Base-by-base conservation (phyloP, 1,140 invertebrate species). In the Papilio xuthus region DNA sequence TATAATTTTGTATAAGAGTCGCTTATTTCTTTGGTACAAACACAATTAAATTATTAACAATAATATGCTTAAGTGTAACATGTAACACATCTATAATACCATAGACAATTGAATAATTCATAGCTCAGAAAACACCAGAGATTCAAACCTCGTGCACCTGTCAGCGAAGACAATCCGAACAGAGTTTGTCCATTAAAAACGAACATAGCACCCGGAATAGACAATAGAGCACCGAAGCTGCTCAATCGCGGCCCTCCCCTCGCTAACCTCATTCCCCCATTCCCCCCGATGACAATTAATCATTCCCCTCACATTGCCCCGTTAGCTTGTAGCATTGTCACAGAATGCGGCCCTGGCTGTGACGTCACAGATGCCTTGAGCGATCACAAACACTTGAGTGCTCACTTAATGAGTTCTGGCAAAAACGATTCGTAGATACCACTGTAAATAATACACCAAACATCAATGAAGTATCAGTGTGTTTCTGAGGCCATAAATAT, bases 261-360 rank as follows among this genome's bases (percentile, higher is more conserved):
- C 69, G 0, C 6, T 2, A 12, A 2, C 56, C 44, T 12, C 44
- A 44, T 10, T 70, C 67, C 44, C 71, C 44, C 6, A 10, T 12
- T 42, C 75, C 81, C 73, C 75, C 76, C 9, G 53, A 72, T 67
- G 82, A 82, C 84, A 81, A 87, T 87, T 87, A 87, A 87, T 87
- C 85, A 87, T 83, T 74, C 81, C 84, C 81, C 83, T 60, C 60
- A 15, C 37, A 10, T 20, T 76, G 56, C 47, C 32, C 77, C 32
- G n/a, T 73, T 74, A 63, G 79, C 73, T 79, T 73, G 71, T 73
- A 67, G 79, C 72, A 80, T 85, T 82, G 84, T 82, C 80, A 81
- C 80, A 76, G 77, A 73, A 32, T 23, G 44, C 71, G 42, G 71
- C 42, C 70, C 37, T 72, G 70, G 13, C 4, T 26, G 42, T 73